These are phyloP conservation scores for Eristalinus aeneus DNA, from an alignment of 2,888 invertebrate genomes.

Conservation along the genomic window DNA sequence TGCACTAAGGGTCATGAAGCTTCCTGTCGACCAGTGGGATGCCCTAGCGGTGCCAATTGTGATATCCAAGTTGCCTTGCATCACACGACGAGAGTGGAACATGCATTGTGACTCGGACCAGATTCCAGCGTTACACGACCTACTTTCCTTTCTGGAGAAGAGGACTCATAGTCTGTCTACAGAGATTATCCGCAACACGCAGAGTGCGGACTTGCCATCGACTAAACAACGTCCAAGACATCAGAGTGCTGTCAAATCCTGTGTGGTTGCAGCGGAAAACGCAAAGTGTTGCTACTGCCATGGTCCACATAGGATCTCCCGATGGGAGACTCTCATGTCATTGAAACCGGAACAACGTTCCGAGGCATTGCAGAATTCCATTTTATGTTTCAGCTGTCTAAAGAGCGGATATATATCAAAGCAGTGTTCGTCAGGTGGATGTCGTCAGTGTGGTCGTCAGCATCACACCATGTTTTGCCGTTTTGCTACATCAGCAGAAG, in stretches of 20 bases:
- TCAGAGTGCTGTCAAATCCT: not conserved
- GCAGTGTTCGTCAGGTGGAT: constrained; percentile 23
- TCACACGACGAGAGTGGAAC: constrained; percentile 16
- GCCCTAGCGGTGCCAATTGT: constrained; percentile 23
- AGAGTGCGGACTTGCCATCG: no score
- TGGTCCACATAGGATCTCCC: not conserved
- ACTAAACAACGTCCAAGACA: not conserved
- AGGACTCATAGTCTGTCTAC: not conserved
- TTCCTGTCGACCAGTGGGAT: constrained; percentile 33
- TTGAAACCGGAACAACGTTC: constrained; percentile 21
- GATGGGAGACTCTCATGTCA: constrained; percentile 12
- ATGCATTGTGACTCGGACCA: not conserved
- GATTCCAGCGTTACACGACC: not conserved
- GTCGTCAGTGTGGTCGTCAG: constrained; percentile 23
- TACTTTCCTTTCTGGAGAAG: not conserved
- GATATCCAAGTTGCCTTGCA: constrained; percentile 2
- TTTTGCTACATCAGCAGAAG: not conserved
- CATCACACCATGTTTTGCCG: constrained; percentile 18
- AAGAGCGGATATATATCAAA: constrained; percentile 30
- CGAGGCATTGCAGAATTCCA: constrained; percentile 7
- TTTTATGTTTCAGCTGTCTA: constrained; percentile 36
- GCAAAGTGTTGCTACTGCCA: constrained; percentile 23
- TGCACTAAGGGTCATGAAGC: constrained; percentile 35
- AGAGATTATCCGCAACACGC: no score
- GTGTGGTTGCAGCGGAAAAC: not conserved